phyloP scores from a whole-genome alignment of 1,140 invertebrate species.

The Neocloeon triangulifer region DNA sequence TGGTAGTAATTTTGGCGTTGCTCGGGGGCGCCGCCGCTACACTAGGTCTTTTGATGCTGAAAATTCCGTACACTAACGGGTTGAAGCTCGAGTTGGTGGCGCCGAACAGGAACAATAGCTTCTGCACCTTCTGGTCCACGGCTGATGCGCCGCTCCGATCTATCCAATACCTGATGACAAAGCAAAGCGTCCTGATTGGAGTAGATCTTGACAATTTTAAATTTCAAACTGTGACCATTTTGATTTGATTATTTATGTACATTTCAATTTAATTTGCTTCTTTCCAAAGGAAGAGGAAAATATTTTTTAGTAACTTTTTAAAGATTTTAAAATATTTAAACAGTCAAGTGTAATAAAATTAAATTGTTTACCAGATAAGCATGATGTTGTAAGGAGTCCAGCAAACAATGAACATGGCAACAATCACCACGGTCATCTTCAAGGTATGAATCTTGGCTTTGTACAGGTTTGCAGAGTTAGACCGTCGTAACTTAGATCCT shows the following conservation, averaged over 20 bases:
- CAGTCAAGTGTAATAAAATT: no score
- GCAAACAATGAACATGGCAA: constrained; percentile 23
- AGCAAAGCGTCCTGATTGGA: no score
- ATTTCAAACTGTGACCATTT: no score
- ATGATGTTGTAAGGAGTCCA: constrained; percentile 27
- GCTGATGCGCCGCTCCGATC: constrained; percentile 16
- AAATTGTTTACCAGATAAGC: constrained; percentile 18
- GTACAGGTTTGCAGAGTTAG: constrained; percentile 13
- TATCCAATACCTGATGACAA: constrained; percentile 16
- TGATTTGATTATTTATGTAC: no score
- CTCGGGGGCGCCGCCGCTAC: constrained; percentile 14
- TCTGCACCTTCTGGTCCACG: constrained; percentile 22
- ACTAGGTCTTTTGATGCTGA: constrained; percentile 9
- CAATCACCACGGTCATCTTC: constrained; percentile 31
- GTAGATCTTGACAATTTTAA: no score
- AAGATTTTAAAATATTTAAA: no score
- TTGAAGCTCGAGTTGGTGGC: constrained; percentile 31
- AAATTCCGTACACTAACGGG: constrained; percentile 17
- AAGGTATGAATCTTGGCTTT: constrained; percentile 23
- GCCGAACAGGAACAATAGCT: constrained; percentile 30
- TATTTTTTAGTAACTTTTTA: no score
- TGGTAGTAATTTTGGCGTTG: no score
- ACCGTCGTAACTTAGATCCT: constrained; percentile 8
- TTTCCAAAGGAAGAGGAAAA: no score
- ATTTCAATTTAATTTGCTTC: background rate